Conservation (phyloP, 2,888 invertebrate species). For the Dorcus parallelipipedus region DNA sequence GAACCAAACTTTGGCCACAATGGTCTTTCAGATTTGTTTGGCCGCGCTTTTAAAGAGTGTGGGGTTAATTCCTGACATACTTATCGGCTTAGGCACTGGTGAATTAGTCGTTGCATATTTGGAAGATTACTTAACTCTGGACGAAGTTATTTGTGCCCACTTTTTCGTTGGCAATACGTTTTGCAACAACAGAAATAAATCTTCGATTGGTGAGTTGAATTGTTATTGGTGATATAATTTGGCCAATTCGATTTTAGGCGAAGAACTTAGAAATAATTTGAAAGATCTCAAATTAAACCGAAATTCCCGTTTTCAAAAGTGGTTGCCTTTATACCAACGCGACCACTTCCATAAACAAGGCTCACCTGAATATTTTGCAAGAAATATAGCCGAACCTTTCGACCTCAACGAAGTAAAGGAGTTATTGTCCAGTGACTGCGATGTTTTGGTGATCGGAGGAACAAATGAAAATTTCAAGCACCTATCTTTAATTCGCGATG, state of each 20-base stretch:
- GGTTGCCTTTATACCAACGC: neutral
- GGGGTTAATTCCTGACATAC: conserved; percentile 43
- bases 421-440: no score
- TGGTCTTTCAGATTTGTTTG: conserved; percentile 41
- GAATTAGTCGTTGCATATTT: conserved; percentile 8
- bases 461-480: no score
- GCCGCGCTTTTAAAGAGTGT: conserved; percentile 49
- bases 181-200: neutral
- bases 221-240: no score
- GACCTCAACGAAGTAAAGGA: neutral
- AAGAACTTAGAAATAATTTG: neutral
- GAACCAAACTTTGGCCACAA: conserved; percentile 9
- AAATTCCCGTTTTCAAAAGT: neutral
- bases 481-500: no score
- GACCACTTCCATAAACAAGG: neutral
- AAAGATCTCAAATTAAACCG: neutral
- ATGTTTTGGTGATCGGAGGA: no score
- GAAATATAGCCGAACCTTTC: neutral
- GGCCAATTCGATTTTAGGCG: no score
- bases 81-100: conserved; percentile 72
- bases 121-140: conserved; percentile 24
- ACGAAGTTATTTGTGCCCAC: conserved; percentile 58
- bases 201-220: no score
- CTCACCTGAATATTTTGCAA: neutral
- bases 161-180: neutral